Evolutionary conservation across 2,113 vertebrate genomes (phyloP).

Genomic region (Hemiscyllium ocellatum): DNA sequence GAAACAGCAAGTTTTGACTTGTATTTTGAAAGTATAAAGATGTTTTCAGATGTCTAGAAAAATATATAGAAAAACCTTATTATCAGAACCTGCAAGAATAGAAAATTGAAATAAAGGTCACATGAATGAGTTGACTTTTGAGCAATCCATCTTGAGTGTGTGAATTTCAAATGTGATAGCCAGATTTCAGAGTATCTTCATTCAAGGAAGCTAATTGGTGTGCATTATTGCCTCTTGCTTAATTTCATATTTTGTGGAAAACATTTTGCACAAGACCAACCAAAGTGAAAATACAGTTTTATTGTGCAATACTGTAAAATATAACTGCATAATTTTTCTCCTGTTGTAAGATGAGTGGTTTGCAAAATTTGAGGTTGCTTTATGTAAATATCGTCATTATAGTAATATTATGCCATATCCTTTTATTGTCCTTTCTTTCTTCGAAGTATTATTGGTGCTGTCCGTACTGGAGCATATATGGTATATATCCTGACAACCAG

Average conservation of each 20-base stretch:
- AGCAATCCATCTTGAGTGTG: not conserved
- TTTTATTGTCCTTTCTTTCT: conserved; percentile 51
- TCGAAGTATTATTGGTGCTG: conserved; percentile 91
- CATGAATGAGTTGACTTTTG: not conserved
- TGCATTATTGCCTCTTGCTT: not conserved
- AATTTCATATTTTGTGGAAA: not conserved
- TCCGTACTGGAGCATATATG: conserved; percentile 96
- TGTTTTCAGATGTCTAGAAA: not conserved
- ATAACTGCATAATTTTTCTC: not conserved
- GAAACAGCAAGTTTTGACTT: not conserved
- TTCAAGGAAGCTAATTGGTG: not conserved
- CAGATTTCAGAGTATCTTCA: not conserved
- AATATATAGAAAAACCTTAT: not conserved
- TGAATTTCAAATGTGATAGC: not conserved
- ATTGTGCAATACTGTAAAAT: not conserved
- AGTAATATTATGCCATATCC: not conserved
- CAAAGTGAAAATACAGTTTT: not conserved
- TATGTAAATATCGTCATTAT: not conserved
- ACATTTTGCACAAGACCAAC: not conserved
- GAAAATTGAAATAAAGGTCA: not conserved
- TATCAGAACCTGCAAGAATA: not conserved
- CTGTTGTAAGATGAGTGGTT: not conserved
- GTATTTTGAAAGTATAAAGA: not conserved
- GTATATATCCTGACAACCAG: conserved; percentile 93
- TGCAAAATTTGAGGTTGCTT: not conserved